Evolutionary conservation across 2,113 vertebrate species (phyloP).

Genomic region (Polypterus bichir): DNA sequence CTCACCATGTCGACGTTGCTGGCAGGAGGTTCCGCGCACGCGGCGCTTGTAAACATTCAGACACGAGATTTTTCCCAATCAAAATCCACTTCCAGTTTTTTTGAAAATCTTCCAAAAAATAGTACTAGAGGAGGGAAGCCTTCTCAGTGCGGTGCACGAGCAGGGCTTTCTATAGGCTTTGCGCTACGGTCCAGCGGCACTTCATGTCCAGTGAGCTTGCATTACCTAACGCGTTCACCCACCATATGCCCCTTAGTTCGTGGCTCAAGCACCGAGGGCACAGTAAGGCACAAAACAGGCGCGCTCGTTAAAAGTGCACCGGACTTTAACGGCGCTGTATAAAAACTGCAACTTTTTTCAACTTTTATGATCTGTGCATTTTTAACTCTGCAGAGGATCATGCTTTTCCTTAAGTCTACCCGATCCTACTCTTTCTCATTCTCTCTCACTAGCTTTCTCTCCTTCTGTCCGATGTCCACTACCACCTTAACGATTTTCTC

Average conservation of each 20-base stretch:
- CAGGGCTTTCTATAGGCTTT: conserved; percentile 38
- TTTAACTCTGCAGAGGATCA: conserved; percentile 24
- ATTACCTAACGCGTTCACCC: conserved; percentile 21
- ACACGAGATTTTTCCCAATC: conserved; percentile 86
- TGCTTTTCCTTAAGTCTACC: conserved; percentile 45
- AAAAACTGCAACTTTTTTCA: conserved; percentile 36
- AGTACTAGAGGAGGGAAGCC: conserved; percentile 61
- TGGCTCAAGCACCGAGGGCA: conserved; percentile 39
- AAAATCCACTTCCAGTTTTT: conserved; percentile 80
- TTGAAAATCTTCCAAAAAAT: conserved; percentile 83
- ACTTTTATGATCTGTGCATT: conserved; percentile 27
- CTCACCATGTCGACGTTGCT: conserved; percentile 39
- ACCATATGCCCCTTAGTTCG: conserved; percentile 30
- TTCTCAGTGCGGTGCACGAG: conserved; percentile 35
- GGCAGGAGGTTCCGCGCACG: conserved; percentile 68
- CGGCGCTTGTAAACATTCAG: conserved; percentile 87
- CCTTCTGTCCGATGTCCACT: conserved; percentile 45
- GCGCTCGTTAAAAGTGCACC: conserved; percentile 26
- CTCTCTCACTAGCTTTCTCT: conserved; percentile 3
- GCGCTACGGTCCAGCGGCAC: too few relatives aligned
- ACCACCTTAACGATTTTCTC: conserved; percentile 40
- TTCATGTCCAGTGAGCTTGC: conserved; percentile 15
- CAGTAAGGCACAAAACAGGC: conserved; percentile 30
- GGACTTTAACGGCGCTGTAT: conserved; percentile 11
- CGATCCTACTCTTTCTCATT: conserved; percentile 33